Conservation (phyloP, 1,140 invertebrate species). For the Ips nitidus region DNA sequence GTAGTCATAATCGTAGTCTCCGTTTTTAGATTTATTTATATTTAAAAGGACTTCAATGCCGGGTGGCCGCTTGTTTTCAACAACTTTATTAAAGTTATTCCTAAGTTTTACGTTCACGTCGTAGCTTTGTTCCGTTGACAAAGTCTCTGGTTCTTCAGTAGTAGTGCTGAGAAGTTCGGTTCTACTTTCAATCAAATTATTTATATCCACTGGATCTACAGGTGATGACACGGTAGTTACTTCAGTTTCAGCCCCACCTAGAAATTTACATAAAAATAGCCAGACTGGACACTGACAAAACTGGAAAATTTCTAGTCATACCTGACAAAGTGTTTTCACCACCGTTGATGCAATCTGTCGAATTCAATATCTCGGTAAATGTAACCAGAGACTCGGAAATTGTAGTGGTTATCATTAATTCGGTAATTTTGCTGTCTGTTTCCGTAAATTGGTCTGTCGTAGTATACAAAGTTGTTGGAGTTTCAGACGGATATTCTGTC, state of each 20-base stretch:
- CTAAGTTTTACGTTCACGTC: constrained; percentile 27
- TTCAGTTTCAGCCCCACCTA: constrained; percentile 13
- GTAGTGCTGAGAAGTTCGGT: constrained; percentile 21
- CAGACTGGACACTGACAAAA: no score
- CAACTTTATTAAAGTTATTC: constrained; percentile 23
- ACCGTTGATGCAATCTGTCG: constrained; percentile 47
- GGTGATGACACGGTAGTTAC: constrained; percentile 9
- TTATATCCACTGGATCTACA: constrained; percentile 33
- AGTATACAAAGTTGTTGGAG: no score
- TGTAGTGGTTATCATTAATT: no score
- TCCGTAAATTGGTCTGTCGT: no score
- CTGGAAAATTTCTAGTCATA: no score
- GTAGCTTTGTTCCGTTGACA: constrained; percentile 18
- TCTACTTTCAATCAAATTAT: constrained; percentile 34
- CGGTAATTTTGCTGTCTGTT: no score
- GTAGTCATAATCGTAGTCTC: constrained; percentile 65
- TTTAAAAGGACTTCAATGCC: constrained; percentile 52
- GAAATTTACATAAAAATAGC: neutral
- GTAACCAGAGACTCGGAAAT: constrained; percentile 22
- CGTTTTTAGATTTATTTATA: constrained; percentile 54
- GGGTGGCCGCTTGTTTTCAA: constrained; percentile 41
- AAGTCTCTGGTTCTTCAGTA: neutral
- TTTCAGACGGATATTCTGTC: no score
- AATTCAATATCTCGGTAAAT: constrained; percentile 42
- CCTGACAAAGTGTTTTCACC: no score